Evolutionary conservation across 2,113 vertebrate species (phyloP), one percentile per base, ranked within the genome.

Genomic region (Psittacara wagleri): DNA sequence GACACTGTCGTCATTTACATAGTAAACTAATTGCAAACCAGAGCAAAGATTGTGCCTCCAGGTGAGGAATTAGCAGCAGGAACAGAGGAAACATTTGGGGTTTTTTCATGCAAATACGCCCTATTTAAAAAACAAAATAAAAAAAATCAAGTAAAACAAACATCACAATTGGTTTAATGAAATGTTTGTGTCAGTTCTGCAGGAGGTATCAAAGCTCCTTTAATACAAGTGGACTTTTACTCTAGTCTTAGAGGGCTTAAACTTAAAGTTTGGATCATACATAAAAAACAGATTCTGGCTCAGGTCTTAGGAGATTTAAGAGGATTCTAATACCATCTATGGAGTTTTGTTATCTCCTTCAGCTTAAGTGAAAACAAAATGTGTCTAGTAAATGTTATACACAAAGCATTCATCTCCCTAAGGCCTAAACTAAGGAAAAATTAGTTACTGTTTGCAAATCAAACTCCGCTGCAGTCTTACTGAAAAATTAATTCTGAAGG

Each of bases 401-500:
- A 61, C 25, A 74, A 76, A 80, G 17, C 33, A 73, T 39, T 7
- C 24, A 44, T 13, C 9, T 52, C 52, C 49, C 57, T 80, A 29
- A 57, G 37, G 18, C 20, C 33, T 68, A 64, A 80, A 76, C 23
- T 6, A 31, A 66, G 75, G 25, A 17, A 84, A 92, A 92, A 83
- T 64, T 3, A 85, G 41, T 64, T 25, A 18, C 9, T 57, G n/a
- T 76, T 66, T 83, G 62, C 78, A 85, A 92, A 57, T 33, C 63
- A 78, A 57, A 39, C 20, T 31, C 66, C 62, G 39, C 37, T 74
- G 59, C 43, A 67, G 29, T 54, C 29, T 48, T 37, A 70, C 2
- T 55, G 31, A 52, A 75, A 94, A 83, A 64, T 22, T 52, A 18
- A 70, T 91, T 88, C 87, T 44, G 25, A 52, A 91, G 49, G 24